These are phyloP conservation scores for Ceratoteleas bidentatus DNA, from an alignment of 1,140 invertebrate species.

Conservation along the genomic window DNA sequence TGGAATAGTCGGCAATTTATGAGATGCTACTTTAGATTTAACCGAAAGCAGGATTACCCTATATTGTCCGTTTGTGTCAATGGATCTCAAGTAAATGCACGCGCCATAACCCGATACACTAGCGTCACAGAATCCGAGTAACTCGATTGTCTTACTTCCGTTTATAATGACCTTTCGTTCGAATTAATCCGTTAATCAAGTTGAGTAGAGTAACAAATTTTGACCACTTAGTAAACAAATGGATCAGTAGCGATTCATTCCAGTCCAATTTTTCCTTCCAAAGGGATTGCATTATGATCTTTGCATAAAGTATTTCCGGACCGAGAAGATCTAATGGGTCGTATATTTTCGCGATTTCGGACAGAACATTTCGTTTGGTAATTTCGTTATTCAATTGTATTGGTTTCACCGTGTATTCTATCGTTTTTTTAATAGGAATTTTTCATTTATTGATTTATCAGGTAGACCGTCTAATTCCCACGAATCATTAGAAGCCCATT, in stretches of 20 bases:
- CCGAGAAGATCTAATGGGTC: not conserved
- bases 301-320: not conserved
- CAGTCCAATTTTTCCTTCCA: not conserved
- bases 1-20: not conserved
- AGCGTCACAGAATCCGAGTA: not conserved
- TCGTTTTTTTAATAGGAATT: not conserved
- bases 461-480: not conserved
- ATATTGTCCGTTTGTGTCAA: not conserved
- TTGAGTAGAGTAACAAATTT: not conserved
- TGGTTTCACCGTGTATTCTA: not conserved
- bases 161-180: not conserved
- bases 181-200: not conserved
- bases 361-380: not conserved
- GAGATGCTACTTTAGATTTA: not conserved
- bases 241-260: not conserved
- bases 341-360: slow-evolving; percentile 8
- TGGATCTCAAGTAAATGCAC: not conserved
- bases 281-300: not conserved
- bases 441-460: not conserved
- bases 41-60: not conserved
- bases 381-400: not conserved
- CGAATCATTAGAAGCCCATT: slow-evolving; percentile 3
- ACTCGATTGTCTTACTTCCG: not conserved
- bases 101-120: not conserved
- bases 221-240: not conserved